Percentiles rank a stretch among this genome's conserved stretches.
Conservation (phyloP, 2,888 invertebrate genomes). For the Operophtera brumata region DNA sequence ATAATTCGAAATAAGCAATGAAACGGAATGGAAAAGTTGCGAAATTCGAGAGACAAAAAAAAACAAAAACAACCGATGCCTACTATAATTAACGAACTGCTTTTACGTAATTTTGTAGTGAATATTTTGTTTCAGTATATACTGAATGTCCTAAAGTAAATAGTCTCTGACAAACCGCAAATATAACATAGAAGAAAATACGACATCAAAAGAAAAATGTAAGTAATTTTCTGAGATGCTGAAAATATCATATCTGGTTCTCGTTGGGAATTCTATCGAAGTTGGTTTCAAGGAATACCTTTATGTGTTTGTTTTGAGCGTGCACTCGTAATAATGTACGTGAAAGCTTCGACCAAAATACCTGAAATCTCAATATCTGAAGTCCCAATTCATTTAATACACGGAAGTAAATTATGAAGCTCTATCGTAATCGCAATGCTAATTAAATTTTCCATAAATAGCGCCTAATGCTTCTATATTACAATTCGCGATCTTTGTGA, state of each 20-base stretch:
- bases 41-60: not conserved
- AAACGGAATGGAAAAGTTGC: not conserved
- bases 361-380: too few relatives aligned
- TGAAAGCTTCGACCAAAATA: too few relatives aligned
- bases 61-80: not conserved
- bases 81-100: not conserved
- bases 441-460: too few relatives aligned
- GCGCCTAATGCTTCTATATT: too few relatives aligned
- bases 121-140: not conserved
- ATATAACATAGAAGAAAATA: slow-evolving; percentile 32
- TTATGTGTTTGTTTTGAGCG: slow-evolving; percentile 14
- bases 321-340: slow-evolving; percentile 6
- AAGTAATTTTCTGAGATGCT: slow-evolving; percentile 42
- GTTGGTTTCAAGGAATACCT: slow-evolving; percentile 27
- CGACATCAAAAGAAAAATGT: slow-evolving; percentile 40
- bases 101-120: not conserved
- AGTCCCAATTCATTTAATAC: not conserved
- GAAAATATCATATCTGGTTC: slow-evolving; percentile 41
- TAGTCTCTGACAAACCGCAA: slow-evolving; percentile 19
- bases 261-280: slow-evolving; percentile 38
- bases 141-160: slow-evolving; percentile 1
- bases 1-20: slow-evolving; percentile 20
- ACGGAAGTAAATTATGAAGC: not conserved
- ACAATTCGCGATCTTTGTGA: not conserved
- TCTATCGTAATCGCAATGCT: not conserved